phyloP scores from a whole-genome alignment of 2,888 invertebrate genomes.

The Linnaemya vulpina region DNA sequence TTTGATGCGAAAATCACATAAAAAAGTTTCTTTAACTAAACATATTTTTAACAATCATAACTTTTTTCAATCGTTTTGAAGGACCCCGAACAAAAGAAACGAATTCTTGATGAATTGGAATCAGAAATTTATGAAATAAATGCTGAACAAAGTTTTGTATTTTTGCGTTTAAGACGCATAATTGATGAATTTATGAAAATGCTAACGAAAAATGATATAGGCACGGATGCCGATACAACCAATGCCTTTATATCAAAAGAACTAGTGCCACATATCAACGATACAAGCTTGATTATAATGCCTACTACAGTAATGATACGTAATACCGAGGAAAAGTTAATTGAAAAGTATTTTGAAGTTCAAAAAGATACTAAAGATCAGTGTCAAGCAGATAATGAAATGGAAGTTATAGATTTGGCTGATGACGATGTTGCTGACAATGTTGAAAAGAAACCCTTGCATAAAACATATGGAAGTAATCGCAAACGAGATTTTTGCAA shows the following conservation, averaged over 20 bases:
- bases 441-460: conserved; percentile 17
- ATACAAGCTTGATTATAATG: conserved; percentile 73
- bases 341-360: conserved; percentile 78
- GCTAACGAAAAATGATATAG: conserved; percentile 75
- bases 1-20: background rate
- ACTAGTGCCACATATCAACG: conserved; percentile 77
- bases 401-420: conserved; percentile 59
- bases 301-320: conserved; percentile 77
- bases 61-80: conserved; percentile 47
- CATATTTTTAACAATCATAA: background rate
- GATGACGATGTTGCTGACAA: conserved; percentile 59
- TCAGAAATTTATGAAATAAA: conserved; percentile 81
- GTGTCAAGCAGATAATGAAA: conserved; percentile 22
- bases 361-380: conserved; percentile 62
- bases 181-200: conserved; percentile 78
- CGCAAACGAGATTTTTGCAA: conserved; percentile 14
- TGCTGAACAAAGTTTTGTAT: conserved; percentile 79
- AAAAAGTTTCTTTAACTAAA: background rate
- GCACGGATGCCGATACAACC: conserved; percentile 74
- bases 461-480: conserved; percentile 29
- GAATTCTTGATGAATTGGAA: conserved; percentile 80
- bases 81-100: conserved; percentile 78
- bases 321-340: conserved; percentile 78
- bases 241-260: conserved; percentile 77
- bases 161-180: conserved; percentile 77